Conservation (phyloP, 2,113 vertebrate genomes). For the Alethe diademata region DNA sequence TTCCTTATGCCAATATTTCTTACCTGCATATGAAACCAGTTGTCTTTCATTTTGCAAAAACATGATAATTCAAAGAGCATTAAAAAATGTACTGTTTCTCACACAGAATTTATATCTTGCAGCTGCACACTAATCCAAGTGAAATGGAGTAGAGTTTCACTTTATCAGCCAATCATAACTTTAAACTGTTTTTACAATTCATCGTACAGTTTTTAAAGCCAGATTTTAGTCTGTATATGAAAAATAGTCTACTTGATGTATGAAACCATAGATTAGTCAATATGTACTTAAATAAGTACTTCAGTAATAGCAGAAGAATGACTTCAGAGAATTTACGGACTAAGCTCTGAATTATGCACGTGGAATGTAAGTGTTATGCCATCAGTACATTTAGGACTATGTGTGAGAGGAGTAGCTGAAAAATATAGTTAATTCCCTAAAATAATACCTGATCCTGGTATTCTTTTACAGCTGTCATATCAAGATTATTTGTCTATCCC, state of each 20-base stretch:
- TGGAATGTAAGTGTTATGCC: constrained; percentile 10
- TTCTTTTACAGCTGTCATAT: background rate
- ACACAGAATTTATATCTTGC: constrained; percentile 72
- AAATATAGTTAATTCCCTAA: background rate
- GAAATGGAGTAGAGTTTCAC: constrained; percentile 62
- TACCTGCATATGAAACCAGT: constrained; percentile 72
- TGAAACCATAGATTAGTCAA: constrained; percentile 63
- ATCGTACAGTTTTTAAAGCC: constrained; percentile 70
- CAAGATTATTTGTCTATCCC: background rate
- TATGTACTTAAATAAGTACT: constrained; percentile 45
- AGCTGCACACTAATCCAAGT: constrained; percentile 70
- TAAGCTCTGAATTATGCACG: background rate
- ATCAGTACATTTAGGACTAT: background rate
- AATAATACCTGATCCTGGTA: background rate
- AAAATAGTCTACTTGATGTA: constrained; percentile 69
- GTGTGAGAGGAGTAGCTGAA: background rate
- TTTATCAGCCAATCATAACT: constrained; percentile 75
- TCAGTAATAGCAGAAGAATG: constrained; percentile 51
- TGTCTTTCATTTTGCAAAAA: constrained; percentile 71
- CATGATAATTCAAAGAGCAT: constrained; percentile 69
- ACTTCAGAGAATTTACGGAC: background rate
- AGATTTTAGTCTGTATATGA: constrained; percentile 67
- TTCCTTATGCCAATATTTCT: constrained; percentile 70
- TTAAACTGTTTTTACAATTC: constrained; percentile 74
- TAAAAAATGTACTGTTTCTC: constrained; percentile 64